These are phyloP conservation scores for Scaptodrosophila latifasciaeformis DNA, from an alignment of 2,888 invertebrate genomes.

Conservation along the genomic window DNA sequence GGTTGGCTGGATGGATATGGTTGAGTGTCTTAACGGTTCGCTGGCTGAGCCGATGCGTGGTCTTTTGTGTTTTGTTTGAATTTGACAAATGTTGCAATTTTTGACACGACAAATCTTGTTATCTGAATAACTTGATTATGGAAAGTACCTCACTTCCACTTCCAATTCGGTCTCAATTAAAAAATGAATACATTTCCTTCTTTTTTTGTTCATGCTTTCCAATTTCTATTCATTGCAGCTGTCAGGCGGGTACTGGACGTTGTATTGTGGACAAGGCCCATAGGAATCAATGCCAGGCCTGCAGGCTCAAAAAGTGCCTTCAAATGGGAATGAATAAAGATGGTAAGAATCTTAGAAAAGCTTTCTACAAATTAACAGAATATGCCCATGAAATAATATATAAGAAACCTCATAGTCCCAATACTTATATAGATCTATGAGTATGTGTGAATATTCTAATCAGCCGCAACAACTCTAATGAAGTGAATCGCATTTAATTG, in stretches of 20 bases:
- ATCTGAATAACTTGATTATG: conserved; percentile 51
- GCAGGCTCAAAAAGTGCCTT: conserved; percentile 97
- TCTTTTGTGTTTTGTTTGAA: conserved; percentile 21
- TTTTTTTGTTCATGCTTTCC: background rate
- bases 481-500: conserved; percentile 63
- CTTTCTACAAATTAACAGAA: too few species aligned
- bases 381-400: too few species aligned
- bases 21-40: conserved; percentile 27
- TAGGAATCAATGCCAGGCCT: conserved; percentile 99
- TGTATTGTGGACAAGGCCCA: conserved; percentile 99
- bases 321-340: conserved; percentile 99
- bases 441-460: conserved; percentile 22
- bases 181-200: conserved; percentile 13
- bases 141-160: conserved; percentile 4
- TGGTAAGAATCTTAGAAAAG: conserved; percentile 91
- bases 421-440: background rate
- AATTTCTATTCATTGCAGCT: conserved; percentile 78
- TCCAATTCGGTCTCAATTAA: conserved; percentile 34
- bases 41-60: conserved; percentile 31
- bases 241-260: conserved; percentile 98
- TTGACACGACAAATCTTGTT: conserved; percentile 53
- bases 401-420: too few species aligned
- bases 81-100: conserved; percentile 67
- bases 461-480: conserved; percentile 49
- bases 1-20: too few species aligned